Percentiles rank a stretch among this genome's conserved stretches.
Conservation (phyloP, 2,113 vertebrate species). For the Carlito syrichta region DNA sequence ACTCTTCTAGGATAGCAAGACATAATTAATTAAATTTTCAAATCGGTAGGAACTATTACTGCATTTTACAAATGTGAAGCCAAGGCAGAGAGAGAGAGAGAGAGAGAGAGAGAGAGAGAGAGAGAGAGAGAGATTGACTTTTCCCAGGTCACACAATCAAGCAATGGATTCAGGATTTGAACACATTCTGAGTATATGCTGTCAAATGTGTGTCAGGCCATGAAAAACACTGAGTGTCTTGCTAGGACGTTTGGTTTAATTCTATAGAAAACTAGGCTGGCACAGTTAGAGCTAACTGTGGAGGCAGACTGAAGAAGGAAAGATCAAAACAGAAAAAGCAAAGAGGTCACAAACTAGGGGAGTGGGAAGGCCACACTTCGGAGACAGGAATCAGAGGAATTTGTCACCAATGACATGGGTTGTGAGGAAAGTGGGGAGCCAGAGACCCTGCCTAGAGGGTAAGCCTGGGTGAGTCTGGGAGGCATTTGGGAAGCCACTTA, state of each 20-base stretch:
- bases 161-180: background rate
- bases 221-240: background rate
- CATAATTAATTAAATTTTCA: background rate
- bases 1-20: background rate
- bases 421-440: background rate
- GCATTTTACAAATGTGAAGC: background rate
- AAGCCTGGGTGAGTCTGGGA: background rate
- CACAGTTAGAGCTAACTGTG: background rate
- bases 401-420: background rate
- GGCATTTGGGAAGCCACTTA: background rate
- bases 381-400: background rate
- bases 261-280: background rate
- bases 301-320: background rate
- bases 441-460: background rate
- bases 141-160: background rate
- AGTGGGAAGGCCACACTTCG: background rate
- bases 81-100: background rate
- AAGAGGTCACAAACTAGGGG: background rate
- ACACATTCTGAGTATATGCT: background rate
- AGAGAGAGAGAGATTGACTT: background rate
- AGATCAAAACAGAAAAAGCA: background rate
- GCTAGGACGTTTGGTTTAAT: background rate
- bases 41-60: background rate
- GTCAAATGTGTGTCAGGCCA: background rate
- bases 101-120: background rate